A percentile compares a stretch with the other conserved stretches of the same genome.
phyloP scores from a whole-genome alignment of 2,888 invertebrate genomes.

The Thalpophila matura region DNA sequence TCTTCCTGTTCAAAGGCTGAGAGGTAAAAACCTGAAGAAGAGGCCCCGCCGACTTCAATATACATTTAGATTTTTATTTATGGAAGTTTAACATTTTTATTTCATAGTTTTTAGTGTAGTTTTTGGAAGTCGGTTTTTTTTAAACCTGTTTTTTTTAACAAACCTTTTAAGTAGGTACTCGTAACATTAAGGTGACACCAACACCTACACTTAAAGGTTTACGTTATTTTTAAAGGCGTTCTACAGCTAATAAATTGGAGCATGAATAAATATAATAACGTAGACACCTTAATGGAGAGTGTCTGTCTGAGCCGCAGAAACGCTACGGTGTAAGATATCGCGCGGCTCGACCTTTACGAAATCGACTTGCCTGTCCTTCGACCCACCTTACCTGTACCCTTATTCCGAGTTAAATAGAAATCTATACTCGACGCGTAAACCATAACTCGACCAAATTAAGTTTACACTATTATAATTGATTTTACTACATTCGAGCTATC shows the following conservation, averaged over 20 bases:
- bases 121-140: no score
- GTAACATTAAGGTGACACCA: conserved; percentile 12
- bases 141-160: conserved; percentile 3
- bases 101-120: no score
- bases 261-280: conserved; percentile 44
- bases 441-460: no score
- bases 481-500: no score
- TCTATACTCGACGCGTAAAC: no score
- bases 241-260: conserved; percentile 35
- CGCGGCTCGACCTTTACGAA: conserved; percentile 18
- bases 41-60: no score
- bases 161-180: conserved; percentile 16
- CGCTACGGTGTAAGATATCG: conserved; percentile 42
- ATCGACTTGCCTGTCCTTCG: conserved; percentile 36
- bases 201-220: conserved; percentile 13
- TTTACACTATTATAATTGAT: no score
- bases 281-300: conserved; percentile 42
- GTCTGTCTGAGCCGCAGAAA: conserved; percentile 30
- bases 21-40: no score
- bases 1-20: no score
- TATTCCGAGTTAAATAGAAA: no score
- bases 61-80: no score
- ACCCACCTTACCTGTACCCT: conserved; percentile 1
- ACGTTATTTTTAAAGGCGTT: conserved; percentile 42
- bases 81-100: no score